These are phyloP conservation scores for Tenthredo scrophulariae DNA, from an alignment of 2,888 invertebrate genomes.

Conservation along the genomic window DNA sequence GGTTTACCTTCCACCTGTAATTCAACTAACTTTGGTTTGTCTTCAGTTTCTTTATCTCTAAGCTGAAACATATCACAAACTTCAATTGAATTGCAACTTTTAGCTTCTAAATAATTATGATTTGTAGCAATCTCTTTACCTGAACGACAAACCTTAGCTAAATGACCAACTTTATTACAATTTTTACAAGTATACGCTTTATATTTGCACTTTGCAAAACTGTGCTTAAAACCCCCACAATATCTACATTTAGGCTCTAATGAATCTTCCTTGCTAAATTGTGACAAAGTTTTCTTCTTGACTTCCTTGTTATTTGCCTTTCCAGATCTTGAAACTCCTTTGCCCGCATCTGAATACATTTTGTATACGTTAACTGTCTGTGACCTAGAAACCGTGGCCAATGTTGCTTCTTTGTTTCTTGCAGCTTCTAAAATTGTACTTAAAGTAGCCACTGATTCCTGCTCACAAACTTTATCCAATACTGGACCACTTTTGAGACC, in stretches of 20 bases:
- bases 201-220: conserved; percentile 6
- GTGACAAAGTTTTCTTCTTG: background rate
- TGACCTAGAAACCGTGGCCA: background rate
- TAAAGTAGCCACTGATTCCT: conserved; percentile 50
- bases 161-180: conserved; percentile 19
- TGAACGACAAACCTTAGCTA: background rate
- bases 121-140: background rate
- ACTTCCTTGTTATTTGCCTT: background rate
- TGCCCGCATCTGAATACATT: background rate
- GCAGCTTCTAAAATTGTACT: conserved; percentile 56
- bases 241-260: background rate
- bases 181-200: background rate
- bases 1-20: conserved; percentile 61
- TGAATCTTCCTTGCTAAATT: background rate
- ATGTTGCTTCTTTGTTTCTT: conserved; percentile 57
- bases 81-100: background rate
- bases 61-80: background rate
- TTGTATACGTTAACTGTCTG: background rate
- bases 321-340: background rate
- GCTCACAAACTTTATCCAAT: conserved; percentile 58
- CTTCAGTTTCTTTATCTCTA: background rate
- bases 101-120: background rate
- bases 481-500: conserved; percentile 57
- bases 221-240: conserved; percentile 1
- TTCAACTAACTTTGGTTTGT: conserved; percentile 50